phyloP scores from a whole-genome alignment of 2,888 invertebrate species.

The Eugnorisma glareosa region DNA sequence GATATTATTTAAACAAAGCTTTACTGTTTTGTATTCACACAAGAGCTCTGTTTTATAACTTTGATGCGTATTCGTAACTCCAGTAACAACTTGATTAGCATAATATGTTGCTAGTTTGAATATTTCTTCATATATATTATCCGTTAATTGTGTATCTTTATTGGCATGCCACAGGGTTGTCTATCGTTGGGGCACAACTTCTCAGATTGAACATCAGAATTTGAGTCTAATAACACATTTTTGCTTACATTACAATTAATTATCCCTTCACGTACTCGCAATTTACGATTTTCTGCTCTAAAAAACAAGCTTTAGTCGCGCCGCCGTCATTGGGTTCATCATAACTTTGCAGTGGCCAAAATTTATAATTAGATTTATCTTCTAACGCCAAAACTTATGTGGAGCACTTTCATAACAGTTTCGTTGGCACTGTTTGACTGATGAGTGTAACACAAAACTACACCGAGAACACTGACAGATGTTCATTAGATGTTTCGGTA shows the following conservation, averaged over 20 bases:
- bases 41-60: slow-evolving; percentile 46
- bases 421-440: slow-evolving; percentile 76
- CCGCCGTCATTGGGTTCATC: slow-evolving; percentile 61
- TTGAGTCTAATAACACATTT: not conserved
- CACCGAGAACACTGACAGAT: slow-evolving; percentile 58
- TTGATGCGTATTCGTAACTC: slow-evolving; percentile 44
- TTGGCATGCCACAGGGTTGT: slow-evolving; percentile 35
- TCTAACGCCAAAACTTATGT: slow-evolving; percentile 79
- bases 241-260: slow-evolving; percentile 35
- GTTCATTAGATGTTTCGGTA: slow-evolving; percentile 53
- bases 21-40: slow-evolving; percentile 60
- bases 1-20: slow-evolving; percentile 67
- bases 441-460: slow-evolving; percentile 71
- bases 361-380: slow-evolving; percentile 76
- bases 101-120: slow-evolving; percentile 40
- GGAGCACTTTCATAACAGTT: slow-evolving; percentile 79
- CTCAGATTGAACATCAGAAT: not conserved
- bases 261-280: slow-evolving; percentile 43
- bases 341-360: slow-evolving; percentile 78
- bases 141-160: slow-evolving; percentile 36
- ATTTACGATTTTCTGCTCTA: slow-evolving; percentile 55
- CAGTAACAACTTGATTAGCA: slow-evolving; percentile 50
- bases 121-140: slow-evolving; percentile 45
- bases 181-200: not conserved
- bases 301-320: slow-evolving; percentile 52